Conservation (phyloP, 2,888 invertebrate species). For the Athalia rosae region DNA sequence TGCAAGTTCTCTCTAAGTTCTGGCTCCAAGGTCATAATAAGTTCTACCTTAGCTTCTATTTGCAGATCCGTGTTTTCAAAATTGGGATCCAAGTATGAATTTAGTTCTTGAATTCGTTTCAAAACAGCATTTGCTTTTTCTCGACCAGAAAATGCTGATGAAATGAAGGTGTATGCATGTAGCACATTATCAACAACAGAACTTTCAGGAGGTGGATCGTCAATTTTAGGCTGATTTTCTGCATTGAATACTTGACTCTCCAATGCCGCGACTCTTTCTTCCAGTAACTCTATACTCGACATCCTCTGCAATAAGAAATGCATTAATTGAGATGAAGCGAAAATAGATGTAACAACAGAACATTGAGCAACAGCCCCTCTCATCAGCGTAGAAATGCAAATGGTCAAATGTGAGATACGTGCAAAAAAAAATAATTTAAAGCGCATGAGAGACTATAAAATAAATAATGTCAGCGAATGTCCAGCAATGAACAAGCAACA, state of each 20-base stretch:
- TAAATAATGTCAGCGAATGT: no score
- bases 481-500: no score
- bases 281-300: conserved; percentile 69
- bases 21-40: conserved; percentile 73
- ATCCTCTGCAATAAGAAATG: conserved; percentile 46
- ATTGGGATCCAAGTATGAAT: conserved; percentile 73
- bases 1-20: conserved; percentile 72
- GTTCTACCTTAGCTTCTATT: conserved; percentile 73
- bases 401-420: no score
- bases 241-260: conserved; percentile 73
- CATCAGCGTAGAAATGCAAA: no score
- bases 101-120: conserved; percentile 73
- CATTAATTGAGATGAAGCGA: background rate
- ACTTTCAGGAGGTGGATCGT: conserved; percentile 63
- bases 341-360: background rate
- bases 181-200: conserved; percentile 73
- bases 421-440: no score
- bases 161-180: conserved; percentile 74
- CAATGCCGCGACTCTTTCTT: conserved; percentile 73
- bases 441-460: no score
- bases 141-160: conserved; percentile 75
- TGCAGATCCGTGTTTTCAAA: conserved; percentile 73
- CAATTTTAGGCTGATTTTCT: conserved; percentile 60
- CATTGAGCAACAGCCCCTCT: background rate
- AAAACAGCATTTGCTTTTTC: conserved; percentile 73